A percentile compares a stretch with the other conserved stretches of the same genome.
Evolutionary conservation across 2,113 vertebrate species (phyloP).

Genomic region (Planiliza haematocheilus): DNA sequence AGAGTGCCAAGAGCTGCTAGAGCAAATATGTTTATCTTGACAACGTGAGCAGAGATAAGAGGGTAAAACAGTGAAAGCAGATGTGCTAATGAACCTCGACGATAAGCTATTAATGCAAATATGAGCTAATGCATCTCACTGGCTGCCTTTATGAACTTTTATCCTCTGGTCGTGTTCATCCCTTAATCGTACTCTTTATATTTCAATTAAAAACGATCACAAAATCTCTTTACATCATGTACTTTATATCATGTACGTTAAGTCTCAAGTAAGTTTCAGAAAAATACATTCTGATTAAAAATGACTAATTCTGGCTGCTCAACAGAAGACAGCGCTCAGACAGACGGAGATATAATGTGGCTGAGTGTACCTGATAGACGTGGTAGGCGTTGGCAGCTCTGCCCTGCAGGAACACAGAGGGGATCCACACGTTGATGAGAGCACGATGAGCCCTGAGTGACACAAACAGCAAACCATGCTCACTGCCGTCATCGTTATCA

Average conservation of each 20-base stretch:
- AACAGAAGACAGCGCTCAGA: neutral
- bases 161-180: neutral
- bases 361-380: conserved; percentile 91
- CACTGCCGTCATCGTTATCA: conserved; percentile 25
- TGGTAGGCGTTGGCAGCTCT: conserved; percentile 96
- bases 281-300: neutral
- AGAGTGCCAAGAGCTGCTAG: neutral
- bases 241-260: neutral
- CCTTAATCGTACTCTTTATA: conserved; percentile 1
- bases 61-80: neutral
- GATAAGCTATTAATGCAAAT: conserved; percentile 36
- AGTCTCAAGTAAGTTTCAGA: neutral
- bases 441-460: conserved; percentile 92
- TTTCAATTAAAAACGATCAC: conserved; percentile 9
- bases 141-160: conserved; percentile 27
- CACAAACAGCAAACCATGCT: conserved; percentile 53
- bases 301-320: neutral
- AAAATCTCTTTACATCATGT: neutral
- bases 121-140: neutral
- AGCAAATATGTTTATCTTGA: neutral
- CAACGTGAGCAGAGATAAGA: neutral
- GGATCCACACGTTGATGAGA: conserved; percentile 99
- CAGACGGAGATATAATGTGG: neutral
- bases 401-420: conserved; percentile 96
- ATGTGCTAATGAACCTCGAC: conserved; percentile 33